These are phyloP conservation scores for Pecten maximus DNA, from an alignment of 2,888 invertebrate genomes.

Conservation along the genomic window DNA sequence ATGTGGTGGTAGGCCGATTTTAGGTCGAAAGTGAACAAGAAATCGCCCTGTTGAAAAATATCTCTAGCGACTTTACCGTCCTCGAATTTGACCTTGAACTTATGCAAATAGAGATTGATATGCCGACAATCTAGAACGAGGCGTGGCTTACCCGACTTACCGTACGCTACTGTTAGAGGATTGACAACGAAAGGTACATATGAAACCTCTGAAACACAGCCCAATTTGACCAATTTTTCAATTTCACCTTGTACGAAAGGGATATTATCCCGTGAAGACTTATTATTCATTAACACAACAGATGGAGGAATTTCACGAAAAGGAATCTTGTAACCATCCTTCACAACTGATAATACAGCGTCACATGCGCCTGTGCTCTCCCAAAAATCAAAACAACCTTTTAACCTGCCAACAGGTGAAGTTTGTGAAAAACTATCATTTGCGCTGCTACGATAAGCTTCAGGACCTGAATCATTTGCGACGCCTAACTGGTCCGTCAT, in stretches of 20 bases:
- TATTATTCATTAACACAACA: background rate
- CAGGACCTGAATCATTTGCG: too few relatives aligned
- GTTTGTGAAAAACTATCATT: background rate
- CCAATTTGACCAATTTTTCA: background rate
- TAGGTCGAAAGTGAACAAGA: conserved; percentile 45
- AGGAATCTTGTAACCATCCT: conserved; percentile 43
- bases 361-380: background rate
- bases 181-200: conserved; percentile 33
- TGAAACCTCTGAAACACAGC: conserved; percentile 39
- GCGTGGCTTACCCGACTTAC: conserved; percentile 28
- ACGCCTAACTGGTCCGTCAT: too few relatives aligned
- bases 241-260: conserved; percentile 36
- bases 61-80: conserved; percentile 30
- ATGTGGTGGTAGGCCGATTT: conserved; percentile 47
- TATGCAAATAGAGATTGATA: conserved; percentile 38
- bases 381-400: background rate
- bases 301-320: background rate
- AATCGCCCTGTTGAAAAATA: conserved; percentile 39
- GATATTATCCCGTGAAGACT: conserved; percentile 18
- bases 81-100: conserved; percentile 45
- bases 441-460: background rate
- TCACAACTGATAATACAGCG: background rate
- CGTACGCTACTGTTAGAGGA: conserved; percentile 40
- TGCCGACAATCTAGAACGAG: conserved; percentile 42
- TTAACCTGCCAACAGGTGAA: background rate